A percentile compares a stretch with the other conserved stretches of the same genome.
Conservation (phyloP, 2,888 invertebrate species). For the Cinara cedri region DNA sequence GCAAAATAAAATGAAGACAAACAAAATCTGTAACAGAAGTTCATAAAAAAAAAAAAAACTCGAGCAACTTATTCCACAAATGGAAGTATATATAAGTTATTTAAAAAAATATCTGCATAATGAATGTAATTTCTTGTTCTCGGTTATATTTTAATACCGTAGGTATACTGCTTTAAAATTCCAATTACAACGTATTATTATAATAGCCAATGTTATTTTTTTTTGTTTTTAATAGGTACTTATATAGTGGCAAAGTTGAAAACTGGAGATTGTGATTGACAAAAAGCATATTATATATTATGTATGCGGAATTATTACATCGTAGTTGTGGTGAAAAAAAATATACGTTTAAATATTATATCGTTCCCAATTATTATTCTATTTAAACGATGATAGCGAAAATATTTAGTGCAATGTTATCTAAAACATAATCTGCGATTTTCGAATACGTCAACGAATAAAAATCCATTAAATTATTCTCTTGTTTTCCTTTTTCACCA, state of each 20-base stretch:
- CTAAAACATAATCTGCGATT: too few relatives aligned
- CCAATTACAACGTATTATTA: background rate
- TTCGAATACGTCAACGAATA: too few relatives aligned
- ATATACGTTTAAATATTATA: too few relatives aligned
- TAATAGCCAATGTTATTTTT: background rate
- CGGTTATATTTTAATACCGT: slow-evolving; percentile 5
- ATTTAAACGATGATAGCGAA: too few relatives aligned
- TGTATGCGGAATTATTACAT: too few relatives aligned
- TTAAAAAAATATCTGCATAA: slow-evolving; percentile 24
- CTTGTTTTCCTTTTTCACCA: too few relatives aligned
- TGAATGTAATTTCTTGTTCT: slow-evolving; percentile 21
- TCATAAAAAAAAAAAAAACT: slow-evolving; percentile 3
- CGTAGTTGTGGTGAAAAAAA: too few relatives aligned
- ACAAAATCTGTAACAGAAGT: slow-evolving; percentile 12
- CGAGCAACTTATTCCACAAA: background rate
- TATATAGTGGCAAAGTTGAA: background rate
- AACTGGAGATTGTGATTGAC: background rate
- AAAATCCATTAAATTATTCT: too few relatives aligned
- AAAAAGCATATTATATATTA: too few relatives aligned
- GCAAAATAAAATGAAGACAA: slow-evolving; percentile 33
- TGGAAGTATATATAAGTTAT: background rate
- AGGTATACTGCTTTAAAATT: slow-evolving; percentile 10
- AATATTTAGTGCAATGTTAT: too few relatives aligned
- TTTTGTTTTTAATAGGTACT: too few relatives aligned
- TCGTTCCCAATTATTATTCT: too few relatives aligned